Base-by-base conservation (phyloP, 1,140 invertebrate genomes). In the Leptonema lineaticorne region DNA sequence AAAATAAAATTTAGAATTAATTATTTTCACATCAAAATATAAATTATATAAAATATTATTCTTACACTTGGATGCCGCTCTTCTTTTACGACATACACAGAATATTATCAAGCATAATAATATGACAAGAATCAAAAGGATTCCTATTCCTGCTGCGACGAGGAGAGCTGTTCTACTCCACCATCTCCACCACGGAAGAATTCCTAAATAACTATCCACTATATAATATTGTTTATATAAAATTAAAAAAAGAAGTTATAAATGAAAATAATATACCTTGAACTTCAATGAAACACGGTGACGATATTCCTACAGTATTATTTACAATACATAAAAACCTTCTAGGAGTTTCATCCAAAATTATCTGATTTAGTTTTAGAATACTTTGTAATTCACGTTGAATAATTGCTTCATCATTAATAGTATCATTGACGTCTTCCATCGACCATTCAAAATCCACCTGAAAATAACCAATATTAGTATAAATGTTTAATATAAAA, bases 261-360 rank as follows among this genome's bases (percentile, higher is more conserved):
- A 28, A 14, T 29, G n/a, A 57, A 5, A 14, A 57, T 57, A 57
- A 18, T 59, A 83, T 80, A 92, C 91, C 90, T 78, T 87, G 84
- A 22, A 95, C 89, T 76, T 90, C 87, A 37, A 87, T 84, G 76
- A 92, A 89, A 76, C 93, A 95, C 0, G 90, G 85, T 60, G 78
- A 69, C 14, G 86, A 86, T 20, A 86, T 87, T 28, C 93, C 93
- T 11, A 94, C 88, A 0, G 87, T 85, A 80, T 96, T 96, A 78
- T 92, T 94, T 5, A 90, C 92, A 67, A 87, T 85, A 78, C 94
- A 96, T 58, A 89, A 84, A 78, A 95, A 96, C 6, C 89, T 92
- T 33, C 92, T 62, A 72, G 88, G 87, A 53, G 86, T 85, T 50
- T 88, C 87, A 16, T 88, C 82, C 29, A 83, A 82, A 8, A 53